Evolutionary conservation across 2,888 invertebrate genomes (phyloP), one percentile per base, ranked within the genome.

Genomic region (Imbricaverruca yamaguchii): DNA sequence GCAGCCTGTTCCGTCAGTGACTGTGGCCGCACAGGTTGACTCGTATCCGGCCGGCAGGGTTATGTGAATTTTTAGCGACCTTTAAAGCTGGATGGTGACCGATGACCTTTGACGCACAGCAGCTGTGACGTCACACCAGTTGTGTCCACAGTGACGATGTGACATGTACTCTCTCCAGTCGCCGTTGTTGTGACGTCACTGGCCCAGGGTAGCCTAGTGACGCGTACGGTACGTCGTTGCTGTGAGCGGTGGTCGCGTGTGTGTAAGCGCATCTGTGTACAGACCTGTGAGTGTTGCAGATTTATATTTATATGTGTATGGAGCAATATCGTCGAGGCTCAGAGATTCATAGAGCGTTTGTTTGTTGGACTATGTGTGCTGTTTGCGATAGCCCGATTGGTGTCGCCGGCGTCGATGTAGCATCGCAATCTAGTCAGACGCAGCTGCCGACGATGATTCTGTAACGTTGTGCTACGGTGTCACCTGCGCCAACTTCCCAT

Each of bases 361-460:
- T 63, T 63, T 39, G 63, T 21, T 21, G 63, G 63, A 10, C n/a
- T n/a, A n/a, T 21, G 9, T n/a, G 63, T n/a, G 63, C 63, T 6
- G 10, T 63, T 63, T 39, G 39, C 23, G 23, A 9, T 23, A 67
- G 65, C 65, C 10, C 23, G 23, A 23, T 11, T 11, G 18, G 11
- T 67, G 23, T 67, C 23, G 65, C 23, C 23, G 11, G 10, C 65
- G 65, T 69, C 69, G 39, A 69, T 69, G 69, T 69, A 39, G 69
- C 39, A 15, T 69, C 15, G 69, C 39, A 23, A 69, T 69, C 69
- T 69, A 69, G 69, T 69, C 69, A 69, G 69, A 25, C 69, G 23
- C 25, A 12, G 6, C 15, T 8, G 11, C 25, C 7, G 15, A 4
- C 15, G 15, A 39, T 39, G 69, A 39, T 61, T 61, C 61, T 18